Percentiles rank a stretch among this genome's conserved stretches.
These are phyloP conservation scores for Drosophila yooni DNA, from an alignment of 2,888 invertebrate genomes.

Conservation along the genomic window DNA sequence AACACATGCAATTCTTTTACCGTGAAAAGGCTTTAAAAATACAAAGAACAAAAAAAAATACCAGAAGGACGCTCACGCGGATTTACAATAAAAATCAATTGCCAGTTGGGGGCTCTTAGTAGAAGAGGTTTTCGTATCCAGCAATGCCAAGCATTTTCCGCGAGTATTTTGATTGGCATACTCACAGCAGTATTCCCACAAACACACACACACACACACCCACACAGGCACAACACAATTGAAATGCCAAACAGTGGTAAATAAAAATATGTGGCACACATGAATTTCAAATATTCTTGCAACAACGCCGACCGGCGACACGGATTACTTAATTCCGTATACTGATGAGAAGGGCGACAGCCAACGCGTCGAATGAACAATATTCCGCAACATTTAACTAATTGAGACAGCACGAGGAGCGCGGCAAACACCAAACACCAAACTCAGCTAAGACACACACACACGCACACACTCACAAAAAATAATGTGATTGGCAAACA, in stretches of 20 bases:
- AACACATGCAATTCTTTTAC: slow-evolving; percentile 39
- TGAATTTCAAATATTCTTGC: slow-evolving; percentile 77
- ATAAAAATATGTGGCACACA: slow-evolving; percentile 64
- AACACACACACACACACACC: slow-evolving; percentile 5
- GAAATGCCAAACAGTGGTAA: slow-evolving; percentile 65
- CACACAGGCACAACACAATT: slow-evolving; percentile 56
- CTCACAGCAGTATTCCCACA: slow-evolving; percentile 23
- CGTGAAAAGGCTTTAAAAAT: slow-evolving; percentile 45
- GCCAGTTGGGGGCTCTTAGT: slow-evolving; percentile 37
- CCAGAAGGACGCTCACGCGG: slow-evolving; percentile 34
- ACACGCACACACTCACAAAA: slow-evolving; percentile 12
- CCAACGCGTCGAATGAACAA: slow-evolving; percentile 57
- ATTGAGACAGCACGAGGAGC: slow-evolving; percentile 51
- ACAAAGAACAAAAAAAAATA: slow-evolving; percentile 30
- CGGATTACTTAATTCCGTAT: slow-evolving; percentile 64
- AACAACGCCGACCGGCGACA: slow-evolving; percentile 68
- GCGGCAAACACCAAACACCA: slow-evolving; percentile 33
- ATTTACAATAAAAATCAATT: slow-evolving; percentile 71
- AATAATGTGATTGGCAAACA: slow-evolving; percentile 63
- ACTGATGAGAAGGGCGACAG: slow-evolving; percentile 8
- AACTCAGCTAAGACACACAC: slow-evolving; percentile 46
- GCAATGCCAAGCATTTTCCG: slow-evolving; percentile 77
- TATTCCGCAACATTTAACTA: slow-evolving; percentile 77
- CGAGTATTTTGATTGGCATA: slow-evolving; percentile 78
- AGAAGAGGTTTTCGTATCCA: slow-evolving; percentile 43